Percentiles rank a stretch among this genome's conserved stretches.
Evolutionary conservation across 92 coral and sea anemone species (phyloP).

Genomic region (Phymanthus crucifer): DNA sequence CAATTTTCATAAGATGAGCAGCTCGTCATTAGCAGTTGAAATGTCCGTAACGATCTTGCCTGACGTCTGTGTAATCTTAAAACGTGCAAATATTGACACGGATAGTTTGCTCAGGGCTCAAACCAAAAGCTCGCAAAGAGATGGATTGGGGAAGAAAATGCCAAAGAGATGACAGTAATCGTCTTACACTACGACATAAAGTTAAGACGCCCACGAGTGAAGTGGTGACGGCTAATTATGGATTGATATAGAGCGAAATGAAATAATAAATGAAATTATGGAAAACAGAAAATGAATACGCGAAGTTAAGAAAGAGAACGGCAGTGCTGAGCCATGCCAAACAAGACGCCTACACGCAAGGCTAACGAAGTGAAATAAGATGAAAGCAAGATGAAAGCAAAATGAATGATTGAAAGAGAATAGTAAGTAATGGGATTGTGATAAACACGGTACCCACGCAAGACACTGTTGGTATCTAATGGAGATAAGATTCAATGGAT

Average conservation of each 20-base stretch:
- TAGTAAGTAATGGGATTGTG: neutral
- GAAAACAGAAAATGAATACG: neutral
- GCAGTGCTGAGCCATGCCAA: no score
- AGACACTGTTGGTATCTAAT: neutral
- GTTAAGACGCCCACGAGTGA: neutral
- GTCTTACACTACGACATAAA: neutral
- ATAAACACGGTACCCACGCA: neutral
- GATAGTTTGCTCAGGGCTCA: neutral
- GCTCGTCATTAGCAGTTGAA: neutral
- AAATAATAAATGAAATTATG: neutral
- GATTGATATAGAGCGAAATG: neutral
- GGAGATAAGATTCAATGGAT: neutral
- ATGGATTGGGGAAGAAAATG: neutral
- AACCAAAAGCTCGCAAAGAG: neutral
- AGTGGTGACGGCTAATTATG: no score
- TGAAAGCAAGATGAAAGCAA: neutral
- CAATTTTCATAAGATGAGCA: neutral
- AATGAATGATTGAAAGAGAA: neutral
- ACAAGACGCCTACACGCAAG: neutral
- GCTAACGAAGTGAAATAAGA: neutral
- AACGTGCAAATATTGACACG: conserved; percentile 18
- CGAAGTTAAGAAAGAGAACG: neutral
- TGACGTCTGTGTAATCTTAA: neutral
- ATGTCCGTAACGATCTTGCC: neutral
- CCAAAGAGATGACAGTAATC: neutral